phyloP scores from a whole-genome alignment of 2,797 vertebrate genomes.

The Argentina silus region DNA sequence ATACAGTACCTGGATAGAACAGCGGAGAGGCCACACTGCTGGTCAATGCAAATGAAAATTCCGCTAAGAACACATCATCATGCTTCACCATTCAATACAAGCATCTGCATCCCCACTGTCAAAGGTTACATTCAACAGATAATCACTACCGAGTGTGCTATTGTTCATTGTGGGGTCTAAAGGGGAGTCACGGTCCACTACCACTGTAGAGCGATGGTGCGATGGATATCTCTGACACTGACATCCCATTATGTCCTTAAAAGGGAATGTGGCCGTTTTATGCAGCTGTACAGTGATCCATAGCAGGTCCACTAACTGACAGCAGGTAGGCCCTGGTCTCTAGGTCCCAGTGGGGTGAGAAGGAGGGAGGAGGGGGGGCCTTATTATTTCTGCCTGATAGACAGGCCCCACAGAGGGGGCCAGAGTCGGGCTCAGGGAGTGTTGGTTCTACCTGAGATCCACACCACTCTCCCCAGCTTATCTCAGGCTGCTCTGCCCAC shows the following conservation, averaged over 20 bases:
- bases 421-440: slow-evolving; percentile 47
- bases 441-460: slow-evolving; percentile 64
- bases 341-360: slow-evolving; percentile 57
- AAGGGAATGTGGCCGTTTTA: slow-evolving; percentile 58
- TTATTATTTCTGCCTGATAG: slow-evolving; percentile 76
- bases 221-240: slow-evolving; percentile 18
- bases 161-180: not conserved
- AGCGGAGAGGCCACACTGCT: not conserved
- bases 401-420: slow-evolving; percentile 67
- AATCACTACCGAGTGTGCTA: not conserved
- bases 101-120: not conserved
- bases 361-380: slow-evolving; percentile 60
- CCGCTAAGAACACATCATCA: not conserved
- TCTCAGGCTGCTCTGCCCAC: slow-evolving; percentile 67
- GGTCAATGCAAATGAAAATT: not conserved
- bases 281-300: slow-evolving; percentile 47
- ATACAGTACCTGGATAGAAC: not conserved
- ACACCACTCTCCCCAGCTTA: slow-evolving; percentile 41
- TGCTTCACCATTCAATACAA: not conserved
- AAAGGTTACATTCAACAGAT: not conserved
- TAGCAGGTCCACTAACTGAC: slow-evolving; percentile 61
- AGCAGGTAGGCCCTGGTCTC: slow-evolving; percentile 68
- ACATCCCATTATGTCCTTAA: slow-evolving; percentile 57
- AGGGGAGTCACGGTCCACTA: not conserved
- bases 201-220: not conserved